Evolutionary conservation across 2,797 vertebrate genomes (phyloP), one percentile per base, ranked within the genome.

Genomic region (Sarcoramphus papa): DNA sequence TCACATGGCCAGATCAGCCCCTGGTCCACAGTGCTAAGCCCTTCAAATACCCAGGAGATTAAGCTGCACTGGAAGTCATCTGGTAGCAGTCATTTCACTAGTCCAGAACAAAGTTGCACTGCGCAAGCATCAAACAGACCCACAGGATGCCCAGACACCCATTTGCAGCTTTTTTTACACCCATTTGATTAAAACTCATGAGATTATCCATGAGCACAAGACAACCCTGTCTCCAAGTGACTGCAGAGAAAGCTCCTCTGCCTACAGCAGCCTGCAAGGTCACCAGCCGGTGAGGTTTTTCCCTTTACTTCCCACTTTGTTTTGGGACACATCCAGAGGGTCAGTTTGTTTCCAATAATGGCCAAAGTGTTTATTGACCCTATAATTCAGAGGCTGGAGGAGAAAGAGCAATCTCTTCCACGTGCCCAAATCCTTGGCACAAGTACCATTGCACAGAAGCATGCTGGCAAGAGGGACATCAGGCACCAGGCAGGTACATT

Each of bases 21-120:
- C 63, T 1, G 2, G 20, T 35, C 47, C 90, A 79, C 51, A 22
- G 77, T 3, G 21, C 74, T 94, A 95, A 96, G 30, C 85, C 77
- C 67, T 81, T 79, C 83, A 76, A 93, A 93, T 31, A 94, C 47
- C 59, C 83, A 0, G 74, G 74, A 94, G 94, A 97, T 97, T 95
- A 96, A 93, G 23, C 77, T 35, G 37, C 76, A 31, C 91, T 95
- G 93, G 85, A 96, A 96, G 85, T 94, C 76, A 92, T 83, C 94
- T 84, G 72, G 89, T 72, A 62, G 91, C 87, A 80, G 68, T 72
- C 51, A 80, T 89, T 91, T 82, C 0, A 3, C 15, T 35, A 54
- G 40, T 33, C 54, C 59, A 88, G 47, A 76, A 89, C 51, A 80
- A 79, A 80, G 45, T 30, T 51, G 14, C 57, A n/a, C 75, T 27